Evolutionary conservation across 1,140 invertebrate species (phyloP).

Genomic region (Hirudo medicinalis): DNA sequence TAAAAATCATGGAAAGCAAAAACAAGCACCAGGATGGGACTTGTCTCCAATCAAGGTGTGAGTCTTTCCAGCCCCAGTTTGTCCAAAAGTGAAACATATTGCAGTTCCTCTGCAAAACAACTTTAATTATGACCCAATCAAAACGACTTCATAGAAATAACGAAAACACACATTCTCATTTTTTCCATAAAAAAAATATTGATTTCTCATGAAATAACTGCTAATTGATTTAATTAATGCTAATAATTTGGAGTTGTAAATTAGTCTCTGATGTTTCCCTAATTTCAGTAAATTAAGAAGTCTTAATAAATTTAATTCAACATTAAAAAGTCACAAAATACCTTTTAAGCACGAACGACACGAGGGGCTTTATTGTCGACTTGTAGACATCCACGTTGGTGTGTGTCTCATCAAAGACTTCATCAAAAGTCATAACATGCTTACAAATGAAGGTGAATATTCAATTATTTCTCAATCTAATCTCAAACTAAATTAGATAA

Average conservation of each 20-base stretch:
- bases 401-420: constrained; percentile 37
- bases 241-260: no score
- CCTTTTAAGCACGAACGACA: constrained; percentile 36
- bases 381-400: constrained; percentile 39
- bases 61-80: constrained; percentile 24
- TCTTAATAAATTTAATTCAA: not conserved
- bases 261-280: no score
- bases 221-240: no score
- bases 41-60: constrained; percentile 22
- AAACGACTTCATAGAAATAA: not conserved
- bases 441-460: constrained; percentile 26
- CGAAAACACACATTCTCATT: not conserved
- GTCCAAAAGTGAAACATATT: constrained; percentile 25
- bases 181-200: no score
- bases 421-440: constrained; percentile 40
- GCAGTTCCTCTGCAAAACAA: constrained; percentile 18
- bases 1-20: not conserved
- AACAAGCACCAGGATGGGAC: not conserved
- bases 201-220: no score
- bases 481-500: no score
- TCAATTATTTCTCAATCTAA: no score
- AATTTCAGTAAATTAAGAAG: no score
- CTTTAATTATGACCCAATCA: not conserved
- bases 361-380: constrained; percentile 33
- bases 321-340: constrained; percentile 23